Evolutionary conservation across 2,888 invertebrate genomes (phyloP), one percentile per base, ranked within the genome.

Genomic region (Thelaira solivaga): DNA sequence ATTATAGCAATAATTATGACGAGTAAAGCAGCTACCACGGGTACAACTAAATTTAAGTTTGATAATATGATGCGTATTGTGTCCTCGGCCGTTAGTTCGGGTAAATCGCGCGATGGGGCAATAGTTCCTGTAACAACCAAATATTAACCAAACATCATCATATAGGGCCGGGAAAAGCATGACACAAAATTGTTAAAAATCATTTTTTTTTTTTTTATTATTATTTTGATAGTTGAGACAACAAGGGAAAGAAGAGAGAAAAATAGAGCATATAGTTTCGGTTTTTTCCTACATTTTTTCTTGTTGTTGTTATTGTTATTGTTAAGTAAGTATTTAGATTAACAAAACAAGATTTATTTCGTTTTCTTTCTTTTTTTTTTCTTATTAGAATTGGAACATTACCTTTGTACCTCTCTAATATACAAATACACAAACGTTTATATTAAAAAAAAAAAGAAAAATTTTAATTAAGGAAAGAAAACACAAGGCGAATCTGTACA

Each of bases 1-100:
- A 96, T 93, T 88, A 97, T 93, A 86, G 97, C 97, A 90, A 97
- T 95, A 89, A 97, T 94, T 90, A 97, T 95, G 90, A 97, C 96
- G 87, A 97, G 92, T 84, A 96, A 92, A 85, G 96, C 96, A 83
- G 96, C 96, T 89, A 96, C 95, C 85, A 97, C 95, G 71, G 97
- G 97, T 86, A 97, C 95, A 90, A 97, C 95, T 88, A 97, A 93
- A 92, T 96, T 96, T 88, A 97, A 92, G 90, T 97, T 96, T 85
- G 95, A 93, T 90, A 96, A 93, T 90, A 96, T 93, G 87, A 95
- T 93, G 92, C 94, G 94, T 91, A 96, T 92, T 84, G 95, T 95
- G 90, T 95, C 95, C 90, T 95, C 95, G 86, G 92, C 91, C 86
- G 94, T 93, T 86, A 93, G 91, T 85, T 93, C 91, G 88, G 94